These are phyloP conservation scores for Bufo gargarizans DNA, from an alignment of 2,113 vertebrate genomes.

Conservation along the genomic window DNA sequence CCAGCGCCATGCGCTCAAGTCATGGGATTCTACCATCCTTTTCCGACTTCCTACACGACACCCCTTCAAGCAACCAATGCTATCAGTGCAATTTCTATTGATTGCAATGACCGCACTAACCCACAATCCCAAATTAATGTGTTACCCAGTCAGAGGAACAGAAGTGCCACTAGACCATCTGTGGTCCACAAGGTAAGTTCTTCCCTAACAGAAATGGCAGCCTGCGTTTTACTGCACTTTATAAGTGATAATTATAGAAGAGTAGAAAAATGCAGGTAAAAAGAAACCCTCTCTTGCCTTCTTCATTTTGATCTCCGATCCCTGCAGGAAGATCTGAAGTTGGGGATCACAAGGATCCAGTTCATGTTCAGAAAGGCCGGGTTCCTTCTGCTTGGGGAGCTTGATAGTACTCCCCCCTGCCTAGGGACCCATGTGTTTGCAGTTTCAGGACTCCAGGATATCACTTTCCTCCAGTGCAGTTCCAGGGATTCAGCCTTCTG, in stretches of 20 bases:
- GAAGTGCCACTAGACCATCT: conserved; percentile 78
- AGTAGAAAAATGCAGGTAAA: no score
- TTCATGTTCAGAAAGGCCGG: no score
- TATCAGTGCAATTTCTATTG: conserved; percentile 79
- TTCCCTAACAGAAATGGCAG: neutral
- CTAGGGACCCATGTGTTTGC: no score
- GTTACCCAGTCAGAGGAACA: conserved; percentile 78
- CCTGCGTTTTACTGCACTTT: neutral
- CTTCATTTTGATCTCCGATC: no score
- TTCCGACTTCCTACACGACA: conserved; percentile 81
- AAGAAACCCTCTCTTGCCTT: no score
- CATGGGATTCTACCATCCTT: conserved; percentile 97
- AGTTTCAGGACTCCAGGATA: no score
- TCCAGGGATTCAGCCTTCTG: no score
- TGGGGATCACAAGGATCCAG: no score
- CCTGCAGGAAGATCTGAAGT: no score
- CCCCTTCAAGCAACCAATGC: conserved; percentile 83
- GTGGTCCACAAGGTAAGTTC: conserved; percentile 82
- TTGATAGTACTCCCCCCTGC: no score
- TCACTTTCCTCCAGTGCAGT: no score
- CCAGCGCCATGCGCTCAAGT: conserved; percentile 91
- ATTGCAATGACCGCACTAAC: conserved; percentile 82
- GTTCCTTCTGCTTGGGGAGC: no score
- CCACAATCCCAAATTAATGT: conserved; percentile 79
- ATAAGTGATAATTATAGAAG: neutral